A percentile compares a stretch with the other conserved stretches of the same genome.
Conservation (phyloP, 2,888 invertebrate genomes). For the Eumacrocentrus americanus region DNA sequence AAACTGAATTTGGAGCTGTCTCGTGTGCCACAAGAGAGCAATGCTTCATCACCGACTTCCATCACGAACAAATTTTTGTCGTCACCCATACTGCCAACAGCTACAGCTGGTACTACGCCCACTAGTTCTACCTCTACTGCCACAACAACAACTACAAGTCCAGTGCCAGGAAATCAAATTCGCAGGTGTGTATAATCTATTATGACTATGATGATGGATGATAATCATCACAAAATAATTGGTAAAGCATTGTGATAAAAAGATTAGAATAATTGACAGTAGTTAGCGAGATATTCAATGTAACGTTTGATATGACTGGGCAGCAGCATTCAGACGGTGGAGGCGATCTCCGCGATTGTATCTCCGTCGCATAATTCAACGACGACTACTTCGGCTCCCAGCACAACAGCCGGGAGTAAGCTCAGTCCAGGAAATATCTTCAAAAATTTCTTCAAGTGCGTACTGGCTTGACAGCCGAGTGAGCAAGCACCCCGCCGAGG, state of each 20-base stretch:
- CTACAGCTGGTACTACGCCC: conserved; percentile 62
- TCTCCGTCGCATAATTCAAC: conserved; percentile 58
- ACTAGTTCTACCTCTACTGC: conserved; percentile 63
- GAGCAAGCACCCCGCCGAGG: conserved; percentile 37
- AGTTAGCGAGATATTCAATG: too few species aligned
- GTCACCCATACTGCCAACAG: conserved; percentile 44
- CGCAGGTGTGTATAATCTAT: conserved; percentile 52
- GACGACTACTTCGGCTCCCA: conserved; percentile 67
- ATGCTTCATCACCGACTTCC: conserved; percentile 54
- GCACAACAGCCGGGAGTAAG: conserved; percentile 69
- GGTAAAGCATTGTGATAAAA: neutral
- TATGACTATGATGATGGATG: neutral
- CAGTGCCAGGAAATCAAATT: conserved; percentile 59
- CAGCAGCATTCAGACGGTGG: conserved; percentile 55
- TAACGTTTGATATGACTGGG: conserved; percentile 42
- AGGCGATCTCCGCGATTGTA: conserved; percentile 52
- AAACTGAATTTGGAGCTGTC: conserved; percentile 59
- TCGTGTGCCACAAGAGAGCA: conserved; percentile 56
- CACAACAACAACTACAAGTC: conserved; percentile 63
- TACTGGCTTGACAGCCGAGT: conserved; percentile 47
- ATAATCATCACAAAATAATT: too few species aligned
- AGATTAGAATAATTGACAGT: too few species aligned
- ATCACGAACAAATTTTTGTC: conserved; percentile 47
- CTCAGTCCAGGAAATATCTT: conserved; percentile 88
- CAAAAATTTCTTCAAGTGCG: conserved; percentile 97